Evolutionary conservation across 2,797 vertebrate species (phyloP).

Genomic region (Pachyuromys duprasi): DNA sequence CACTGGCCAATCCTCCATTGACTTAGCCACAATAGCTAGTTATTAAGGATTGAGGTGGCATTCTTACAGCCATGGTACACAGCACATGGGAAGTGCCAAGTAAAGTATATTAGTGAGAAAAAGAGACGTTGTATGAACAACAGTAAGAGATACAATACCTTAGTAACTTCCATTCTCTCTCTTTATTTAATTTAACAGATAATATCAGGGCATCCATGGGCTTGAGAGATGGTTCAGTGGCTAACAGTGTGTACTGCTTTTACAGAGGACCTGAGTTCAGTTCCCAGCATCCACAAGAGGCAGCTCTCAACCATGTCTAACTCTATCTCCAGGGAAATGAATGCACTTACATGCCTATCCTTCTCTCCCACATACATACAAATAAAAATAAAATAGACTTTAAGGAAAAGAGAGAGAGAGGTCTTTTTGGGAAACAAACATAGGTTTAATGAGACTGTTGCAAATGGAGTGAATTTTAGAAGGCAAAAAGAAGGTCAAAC

Average conservation of each 20-base stretch:
- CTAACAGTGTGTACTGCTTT: not conserved
- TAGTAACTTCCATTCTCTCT: no score
- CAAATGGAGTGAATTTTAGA: not conserved
- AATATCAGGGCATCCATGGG: not conserved
- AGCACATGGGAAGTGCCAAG: no score
- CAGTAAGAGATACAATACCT: not conserved
- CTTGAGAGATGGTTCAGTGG: not conserved
- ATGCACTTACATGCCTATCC: not conserved
- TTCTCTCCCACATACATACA: not conserved
- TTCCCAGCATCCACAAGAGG: not conserved
- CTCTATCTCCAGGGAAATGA: not conserved
- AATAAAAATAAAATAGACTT: not conserved
- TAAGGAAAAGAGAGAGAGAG: not conserved
- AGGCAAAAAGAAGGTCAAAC: not conserved
- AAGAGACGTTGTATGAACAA: not conserved
- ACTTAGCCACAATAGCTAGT: accelerated
- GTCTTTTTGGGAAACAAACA: not conserved
- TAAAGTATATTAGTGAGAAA: no score
- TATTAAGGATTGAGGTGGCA: accelerated
- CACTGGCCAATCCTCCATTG: not conserved
- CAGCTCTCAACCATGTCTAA: no score
- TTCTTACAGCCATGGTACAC: accelerated
- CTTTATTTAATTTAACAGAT: not conserved
- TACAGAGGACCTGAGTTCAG: not conserved
- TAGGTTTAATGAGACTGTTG: not conserved